Conservation (phyloP, 2,797 vertebrate genomes). For the Tragopan temminckii region DNA sequence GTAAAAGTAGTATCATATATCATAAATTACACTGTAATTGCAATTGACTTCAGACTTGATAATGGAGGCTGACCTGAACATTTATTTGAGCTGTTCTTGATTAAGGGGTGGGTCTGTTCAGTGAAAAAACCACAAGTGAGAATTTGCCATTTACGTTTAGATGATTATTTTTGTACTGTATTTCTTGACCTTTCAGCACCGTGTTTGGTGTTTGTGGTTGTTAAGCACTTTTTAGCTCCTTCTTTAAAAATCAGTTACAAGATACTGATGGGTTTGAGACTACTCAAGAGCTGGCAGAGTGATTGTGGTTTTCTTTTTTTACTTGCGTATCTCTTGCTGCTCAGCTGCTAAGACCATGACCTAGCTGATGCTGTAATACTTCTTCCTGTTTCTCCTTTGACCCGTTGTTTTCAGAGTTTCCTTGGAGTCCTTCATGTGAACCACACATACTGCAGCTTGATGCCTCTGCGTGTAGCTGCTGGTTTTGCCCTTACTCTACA, state of each 20-base stretch:
- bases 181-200: constrained; percentile 65
- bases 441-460: background rate
- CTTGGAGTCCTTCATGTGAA: constrained; percentile 17
- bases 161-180: constrained; percentile 62
- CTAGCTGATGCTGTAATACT: constrained; percentile 28
- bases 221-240: constrained; percentile 46
- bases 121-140: constrained; percentile 43
- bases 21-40: background rate
- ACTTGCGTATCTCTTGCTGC: background rate
- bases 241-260: constrained; percentile 41
- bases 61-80: background rate
- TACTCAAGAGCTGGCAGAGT: background rate
- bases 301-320: accelerated
- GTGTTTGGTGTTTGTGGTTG: constrained; percentile 46
- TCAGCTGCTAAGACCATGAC: constrained; percentile 46
- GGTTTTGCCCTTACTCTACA: constrained; percentile 30
- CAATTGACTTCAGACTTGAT: background rate
- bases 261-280: constrained; percentile 9
- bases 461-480: background rate
- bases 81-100: constrained; percentile 41
- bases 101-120: background rate
- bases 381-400: constrained; percentile 58
- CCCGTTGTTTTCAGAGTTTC: constrained; percentile 36
- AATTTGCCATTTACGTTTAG: constrained; percentile 62
- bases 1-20: background rate